Base-by-base conservation (phyloP, 2,888 invertebrate genomes). In the Oxystoma pomonae region DNA sequence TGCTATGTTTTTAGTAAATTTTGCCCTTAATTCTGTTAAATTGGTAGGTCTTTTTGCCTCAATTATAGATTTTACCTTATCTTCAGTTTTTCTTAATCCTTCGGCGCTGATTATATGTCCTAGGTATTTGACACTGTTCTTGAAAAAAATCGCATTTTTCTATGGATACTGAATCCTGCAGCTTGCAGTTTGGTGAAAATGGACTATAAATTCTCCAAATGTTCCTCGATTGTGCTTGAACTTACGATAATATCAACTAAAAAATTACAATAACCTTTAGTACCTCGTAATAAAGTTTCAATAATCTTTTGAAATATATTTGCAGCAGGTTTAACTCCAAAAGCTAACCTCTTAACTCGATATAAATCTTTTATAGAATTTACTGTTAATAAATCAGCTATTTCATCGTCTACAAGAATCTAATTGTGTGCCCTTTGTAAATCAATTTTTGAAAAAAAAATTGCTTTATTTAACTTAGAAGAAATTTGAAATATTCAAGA, bases 311-410 rank as follows among this genome's bases (percentile, higher is more conserved):
- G 77, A 64, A 78, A 77, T 55, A 76, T 74, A 2, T 73, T 20
- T 70, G 70, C n/a, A 17, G 59, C 61, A 1, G 17, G 5, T 20
- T 1, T 55, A 35, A 61, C 22, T n/a, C 78, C 79, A 69, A 72
- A 77, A 1, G 75, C 73, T 21, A 78, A 63, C 19, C 77, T 69
- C 52, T 75, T 75, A 52, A 74, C 73, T 16, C 65, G 63, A 62
- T 69, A 78, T 2, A 78, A 57, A 0, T 78, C 78, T 21, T 72
- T 71, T 35, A 75, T 77, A 0, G 77, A 78, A 16, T 67, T 70
- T 52, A 74, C 68, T 0, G 76, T 72, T 17, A 70, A 67, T 5
- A 72, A 57, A 17, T 70, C 65, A n/a, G 70, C 66, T 1, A 76
- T 68, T 35, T 72, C 66, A 16, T 74, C 70, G n/a, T 70, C 69